Evolutionary conservation across 2,888 invertebrate genomes (phyloP), one percentile per base, ranked within the genome.

Genomic region (Neelides folsomi): DNA sequence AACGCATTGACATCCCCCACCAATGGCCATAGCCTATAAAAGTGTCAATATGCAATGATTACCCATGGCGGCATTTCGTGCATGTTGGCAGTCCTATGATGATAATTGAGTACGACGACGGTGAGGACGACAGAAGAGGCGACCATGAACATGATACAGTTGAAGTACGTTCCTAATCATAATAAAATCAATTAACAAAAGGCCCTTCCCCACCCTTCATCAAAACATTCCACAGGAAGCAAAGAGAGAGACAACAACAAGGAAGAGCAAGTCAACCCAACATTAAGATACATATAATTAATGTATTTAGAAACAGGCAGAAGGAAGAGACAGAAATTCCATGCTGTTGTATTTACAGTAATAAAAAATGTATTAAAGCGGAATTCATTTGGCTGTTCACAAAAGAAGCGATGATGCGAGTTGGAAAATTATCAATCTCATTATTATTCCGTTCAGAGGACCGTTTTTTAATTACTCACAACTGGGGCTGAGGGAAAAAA

Each of bases 91-190:
- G 89, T 89, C 68, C 94, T 81, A 74, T 95, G 94, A 74, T 95
- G 95, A 74, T 90, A 94, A 76, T 95, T 95, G 65, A 95, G 80
- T 66, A 95, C 93, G 66, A 94, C 84, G 65, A 95, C 93, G 50
- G 95, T 95, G 68, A 93, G 80, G 67, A 94, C 90, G 72, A 95
- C 94, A 61, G 94, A 94, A 60, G 93, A 89, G 56, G 94, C 93
- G 75, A 94, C 94, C 93, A 95, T 94, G 76, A 95, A 89, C 95
- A 95, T 95, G 76, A 94, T 94, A 79, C 93, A 93, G 77, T 94
- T 94, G 82, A 95, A 95, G 78, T 95, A 95, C 67, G 94, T 90
- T 71, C 94, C 94, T 90, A 78, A 66, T 72, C 62, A 70, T 60
- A 66, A 65, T 18, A 68, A 20, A 18, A 64, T 66, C 16, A 54